These are phyloP conservation scores for Cosmorhoe ocellata DNA, from an alignment of 2,888 invertebrate species.

Conservation along the genomic window DNA sequence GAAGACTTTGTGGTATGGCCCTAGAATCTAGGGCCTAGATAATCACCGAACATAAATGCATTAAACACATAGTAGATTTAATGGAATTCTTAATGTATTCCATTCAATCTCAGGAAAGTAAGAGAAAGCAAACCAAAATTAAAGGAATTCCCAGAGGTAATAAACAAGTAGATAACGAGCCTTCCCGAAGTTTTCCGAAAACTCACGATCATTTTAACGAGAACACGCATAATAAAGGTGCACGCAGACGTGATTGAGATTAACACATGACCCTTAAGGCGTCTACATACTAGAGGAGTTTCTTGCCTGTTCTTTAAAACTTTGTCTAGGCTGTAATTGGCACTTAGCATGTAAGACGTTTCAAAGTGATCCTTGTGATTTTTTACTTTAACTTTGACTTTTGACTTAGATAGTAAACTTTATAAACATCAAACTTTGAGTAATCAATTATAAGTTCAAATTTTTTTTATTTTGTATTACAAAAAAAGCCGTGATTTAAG, in stretches of 20 bases:
- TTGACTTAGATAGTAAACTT: too few relatives aligned
- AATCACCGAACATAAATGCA: background rate
- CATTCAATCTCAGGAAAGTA: conserved; percentile 1
- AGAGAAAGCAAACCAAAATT: conserved; percentile 6
- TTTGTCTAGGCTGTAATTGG: too few relatives aligned
- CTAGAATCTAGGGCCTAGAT: too few relatives aligned
- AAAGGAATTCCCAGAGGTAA: conserved; percentile 16
- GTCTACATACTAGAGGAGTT: conserved; percentile 1
- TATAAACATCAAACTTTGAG: too few relatives aligned
- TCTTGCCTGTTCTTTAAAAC: background rate
- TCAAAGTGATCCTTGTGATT: too few relatives aligned
- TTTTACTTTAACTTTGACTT: too few relatives aligned
- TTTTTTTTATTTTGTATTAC: too few relatives aligned
- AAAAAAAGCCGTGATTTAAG: too few relatives aligned
- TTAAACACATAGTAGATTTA: background rate
- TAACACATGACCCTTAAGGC: conserved; percentile 7
- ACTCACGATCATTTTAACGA: conserved; percentile 15
- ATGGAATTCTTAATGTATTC: background rate
- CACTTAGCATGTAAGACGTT: too few relatives aligned
- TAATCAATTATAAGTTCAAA: too few relatives aligned
- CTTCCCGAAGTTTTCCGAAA: conserved; percentile 13
- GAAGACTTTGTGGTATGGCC: too few relatives aligned
- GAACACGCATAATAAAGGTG: conserved; percentile 18
- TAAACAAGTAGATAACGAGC: conserved; percentile 19
- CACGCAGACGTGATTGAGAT: conserved; percentile 19